Conservation (phyloP, 2,797 vertebrate species). For the Gambusia yucatana region DNA sequence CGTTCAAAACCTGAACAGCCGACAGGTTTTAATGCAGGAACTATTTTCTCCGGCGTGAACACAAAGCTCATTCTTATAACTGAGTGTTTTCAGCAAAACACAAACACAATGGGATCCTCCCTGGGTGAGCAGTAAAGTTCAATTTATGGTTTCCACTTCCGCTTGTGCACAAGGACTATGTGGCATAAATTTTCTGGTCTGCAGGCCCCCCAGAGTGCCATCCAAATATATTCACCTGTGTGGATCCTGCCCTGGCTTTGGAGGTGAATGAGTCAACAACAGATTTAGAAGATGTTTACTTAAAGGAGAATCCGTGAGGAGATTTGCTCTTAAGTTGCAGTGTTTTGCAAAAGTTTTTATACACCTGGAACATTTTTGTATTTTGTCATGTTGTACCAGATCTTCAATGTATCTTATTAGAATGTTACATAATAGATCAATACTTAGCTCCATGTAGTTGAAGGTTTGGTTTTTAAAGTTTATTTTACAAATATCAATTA, state of each 20-base stretch:
- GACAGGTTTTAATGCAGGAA: not conserved
- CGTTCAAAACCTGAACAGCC: not conserved
- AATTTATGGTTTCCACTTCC: constrained; percentile 10
- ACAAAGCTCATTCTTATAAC: not conserved
- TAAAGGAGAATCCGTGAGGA: not conserved
- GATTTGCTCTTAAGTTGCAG: not conserved
- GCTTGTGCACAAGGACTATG: not conserved
- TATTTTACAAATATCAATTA: not conserved
- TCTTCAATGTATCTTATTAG: not conserved
- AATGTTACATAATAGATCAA: not conserved
- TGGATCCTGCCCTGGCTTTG: not conserved
- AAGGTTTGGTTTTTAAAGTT: not conserved
- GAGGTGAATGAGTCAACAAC: not conserved
- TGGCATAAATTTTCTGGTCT: constrained; percentile 2
- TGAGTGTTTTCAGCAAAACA: constrained; percentile 1
- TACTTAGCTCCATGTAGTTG: not conserved
- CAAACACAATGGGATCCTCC: not conserved
- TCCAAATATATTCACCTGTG: constrained; percentile 5
- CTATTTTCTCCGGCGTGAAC: not conserved
- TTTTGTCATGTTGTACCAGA: not conserved
- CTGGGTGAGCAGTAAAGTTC: constrained; percentile 5
- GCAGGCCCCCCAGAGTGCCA: not conserved
- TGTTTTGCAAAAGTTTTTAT: not conserved
- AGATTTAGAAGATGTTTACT: not conserved
- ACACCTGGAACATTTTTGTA: not conserved